Evolutionary conservation across 2,888 invertebrate species (phyloP).

Genomic region (Heliconius sara): DNA sequence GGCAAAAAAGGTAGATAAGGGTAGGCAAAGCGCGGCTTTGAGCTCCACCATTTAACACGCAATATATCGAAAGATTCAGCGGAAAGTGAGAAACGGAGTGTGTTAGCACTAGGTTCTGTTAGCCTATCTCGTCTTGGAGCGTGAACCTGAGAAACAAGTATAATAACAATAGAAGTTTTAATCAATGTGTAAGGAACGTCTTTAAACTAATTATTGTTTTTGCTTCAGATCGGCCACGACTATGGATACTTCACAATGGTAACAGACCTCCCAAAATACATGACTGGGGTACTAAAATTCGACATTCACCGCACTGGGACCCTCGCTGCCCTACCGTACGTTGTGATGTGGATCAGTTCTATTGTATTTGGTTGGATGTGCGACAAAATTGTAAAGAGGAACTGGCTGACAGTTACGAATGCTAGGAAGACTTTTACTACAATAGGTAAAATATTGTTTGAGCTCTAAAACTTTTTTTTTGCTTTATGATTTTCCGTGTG

Average conservation of each 20-base stretch:
- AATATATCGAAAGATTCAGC: too few relatives aligned
- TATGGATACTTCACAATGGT: slow-evolving; percentile 90
- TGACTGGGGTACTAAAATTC: slow-evolving; percentile 87
- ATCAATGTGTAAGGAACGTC: background rate
- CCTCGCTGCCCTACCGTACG: slow-evolving; percentile 86
- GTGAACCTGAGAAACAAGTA: background rate
- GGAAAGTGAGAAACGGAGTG: too few relatives aligned
- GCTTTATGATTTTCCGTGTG: background rate
- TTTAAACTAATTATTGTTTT: slow-evolving; percentile 39
- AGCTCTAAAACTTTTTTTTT: too few relatives aligned
- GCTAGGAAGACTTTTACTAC: slow-evolving; percentile 88
- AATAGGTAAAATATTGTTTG: slow-evolving; percentile 78
- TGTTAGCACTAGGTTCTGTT: too few relatives aligned
- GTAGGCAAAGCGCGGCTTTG: too few relatives aligned
- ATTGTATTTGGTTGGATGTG: slow-evolving; percentile 86
- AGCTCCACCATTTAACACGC: too few relatives aligned
- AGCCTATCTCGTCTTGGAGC: too few relatives aligned
- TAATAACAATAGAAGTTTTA: background rate
- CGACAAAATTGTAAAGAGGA: slow-evolving; percentile 86
- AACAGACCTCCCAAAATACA: slow-evolving; percentile 88
- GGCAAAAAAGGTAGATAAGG: too few relatives aligned
- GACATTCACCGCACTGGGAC: slow-evolving; percentile 86
- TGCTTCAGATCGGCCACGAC: slow-evolving; percentile 86
- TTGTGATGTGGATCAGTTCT: slow-evolving; percentile 87
- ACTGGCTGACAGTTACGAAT: slow-evolving; percentile 81